These are phyloP conservation scores for Sebastes steindachneri DNA, from an alignment of 2,797 vertebrate species.

Conservation along the genomic window DNA sequence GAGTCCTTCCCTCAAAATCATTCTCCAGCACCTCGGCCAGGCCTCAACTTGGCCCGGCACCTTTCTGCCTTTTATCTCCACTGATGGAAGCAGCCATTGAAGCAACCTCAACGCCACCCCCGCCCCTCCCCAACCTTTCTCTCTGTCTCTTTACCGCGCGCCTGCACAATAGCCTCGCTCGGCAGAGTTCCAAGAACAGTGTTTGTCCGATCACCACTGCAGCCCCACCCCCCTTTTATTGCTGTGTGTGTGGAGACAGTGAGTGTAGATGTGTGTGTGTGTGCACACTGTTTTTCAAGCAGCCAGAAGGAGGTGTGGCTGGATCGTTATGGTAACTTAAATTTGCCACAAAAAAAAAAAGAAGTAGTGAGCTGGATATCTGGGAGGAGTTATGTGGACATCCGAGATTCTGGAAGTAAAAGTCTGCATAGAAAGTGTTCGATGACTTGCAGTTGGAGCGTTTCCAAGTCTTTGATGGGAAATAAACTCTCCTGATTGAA, in stretches of 20 bases:
- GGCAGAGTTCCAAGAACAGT: conserved; percentile 75
- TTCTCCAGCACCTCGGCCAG: conserved; percentile 34
- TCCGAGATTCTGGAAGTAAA: background rate
- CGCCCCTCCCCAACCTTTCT: conserved; percentile 55
- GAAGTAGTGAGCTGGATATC: background rate
- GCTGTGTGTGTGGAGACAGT: conserved; percentile 48
- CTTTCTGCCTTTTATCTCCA: conserved; percentile 66
- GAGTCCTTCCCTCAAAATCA: conserved; percentile 1
- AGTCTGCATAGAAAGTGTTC: background rate
- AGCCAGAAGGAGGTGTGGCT: conserved; percentile 42
- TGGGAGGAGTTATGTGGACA: background rate
- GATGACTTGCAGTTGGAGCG: conserved; percentile 8
- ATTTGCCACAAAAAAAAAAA: background rate
- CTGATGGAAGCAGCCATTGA: conserved; percentile 64
- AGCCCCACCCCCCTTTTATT: conserved; percentile 57
- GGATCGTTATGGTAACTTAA: conserved; percentile 55
- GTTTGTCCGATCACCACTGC: conserved; percentile 69
- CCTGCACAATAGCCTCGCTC: conserved; percentile 68
- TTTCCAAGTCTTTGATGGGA: background rate
- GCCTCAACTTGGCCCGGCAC: conserved; percentile 60
- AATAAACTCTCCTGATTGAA: background rate
- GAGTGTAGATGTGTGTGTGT: conserved; percentile 42
- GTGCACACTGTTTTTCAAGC: conserved; percentile 21
- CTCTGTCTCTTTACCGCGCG: conserved; percentile 54
- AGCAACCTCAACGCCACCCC: conserved; percentile 41